phyloP scores from a whole-genome alignment of 1,140 invertebrate species.

The Melanaphis sacchari region DNA sequence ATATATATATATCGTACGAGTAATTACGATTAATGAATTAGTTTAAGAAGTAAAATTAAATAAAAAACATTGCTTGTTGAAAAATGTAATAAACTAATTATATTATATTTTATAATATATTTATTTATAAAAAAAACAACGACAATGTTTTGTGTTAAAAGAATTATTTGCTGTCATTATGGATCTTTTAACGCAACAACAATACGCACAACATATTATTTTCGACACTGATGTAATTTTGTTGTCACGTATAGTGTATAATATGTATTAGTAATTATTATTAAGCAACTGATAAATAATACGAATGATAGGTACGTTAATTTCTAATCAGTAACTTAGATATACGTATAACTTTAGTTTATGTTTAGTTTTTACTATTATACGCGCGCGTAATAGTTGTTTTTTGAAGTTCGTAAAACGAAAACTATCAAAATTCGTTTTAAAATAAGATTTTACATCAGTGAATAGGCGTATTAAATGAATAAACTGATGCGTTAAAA shows the following conservation, averaged over 20 bases:
- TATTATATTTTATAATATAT: not conserved
- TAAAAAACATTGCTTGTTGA: not conserved
- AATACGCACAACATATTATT: slow-evolving; percentile 2
- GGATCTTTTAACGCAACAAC: slow-evolving; percentile 44
- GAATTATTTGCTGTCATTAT: slow-evolving; percentile 51
- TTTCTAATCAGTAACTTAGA: not conserved
- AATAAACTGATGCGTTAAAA: not conserved
- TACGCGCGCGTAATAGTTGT: not conserved
- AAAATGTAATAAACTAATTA: not conserved
- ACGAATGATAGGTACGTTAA: not conserved
- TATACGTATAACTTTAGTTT: not conserved
- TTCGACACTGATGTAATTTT: not conserved
- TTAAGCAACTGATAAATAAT: slow-evolving; percentile 19
- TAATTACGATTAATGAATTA: not conserved
- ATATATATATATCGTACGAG: not conserved
- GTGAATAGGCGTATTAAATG: not conserved
- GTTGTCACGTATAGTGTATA: not conserved
- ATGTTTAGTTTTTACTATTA: not conserved
- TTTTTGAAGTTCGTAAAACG: not conserved
- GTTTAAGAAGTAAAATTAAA: not conserved
- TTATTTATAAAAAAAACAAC: not conserved
- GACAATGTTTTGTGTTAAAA: slow-evolving; percentile 40
- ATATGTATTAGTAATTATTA: not conserved
- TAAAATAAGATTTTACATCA: not conserved
- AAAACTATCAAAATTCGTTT: not conserved